Percentiles rank a stretch among this genome's conserved stretches.
Conservation (phyloP, 2,797 vertebrate genomes). For the Morelia viridis region DNA sequence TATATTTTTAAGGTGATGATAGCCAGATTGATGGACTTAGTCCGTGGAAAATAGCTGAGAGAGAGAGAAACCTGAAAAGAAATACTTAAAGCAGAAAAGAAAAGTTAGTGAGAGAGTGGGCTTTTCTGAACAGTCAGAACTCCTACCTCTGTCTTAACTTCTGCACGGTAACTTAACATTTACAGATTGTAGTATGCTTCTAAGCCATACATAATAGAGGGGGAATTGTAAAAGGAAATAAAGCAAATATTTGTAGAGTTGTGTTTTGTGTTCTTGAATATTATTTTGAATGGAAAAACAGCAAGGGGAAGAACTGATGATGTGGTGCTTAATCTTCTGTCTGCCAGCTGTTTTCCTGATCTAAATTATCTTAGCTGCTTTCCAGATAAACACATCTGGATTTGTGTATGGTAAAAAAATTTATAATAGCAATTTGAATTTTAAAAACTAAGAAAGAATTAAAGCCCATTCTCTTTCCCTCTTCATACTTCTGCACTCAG, state of each 20-base stretch:
- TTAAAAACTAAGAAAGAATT: background rate
- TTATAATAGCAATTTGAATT: background rate
- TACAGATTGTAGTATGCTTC: background rate
- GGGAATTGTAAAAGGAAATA: background rate
- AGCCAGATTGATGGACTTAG: background rate
- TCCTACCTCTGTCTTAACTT: background rate
- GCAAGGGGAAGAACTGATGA: background rate
- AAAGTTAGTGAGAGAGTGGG: background rate
- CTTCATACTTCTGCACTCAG: background rate
- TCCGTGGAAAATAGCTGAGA: background rate
- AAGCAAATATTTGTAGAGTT: background rate
- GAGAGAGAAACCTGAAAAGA: background rate
- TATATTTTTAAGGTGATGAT: conserved; percentile 4
- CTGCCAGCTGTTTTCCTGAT: background rate
- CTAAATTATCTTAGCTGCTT: background rate
- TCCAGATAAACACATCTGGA: background rate
- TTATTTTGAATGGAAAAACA: background rate
- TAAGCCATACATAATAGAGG: background rate
- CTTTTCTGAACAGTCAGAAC: background rate
- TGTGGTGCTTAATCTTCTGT: background rate
- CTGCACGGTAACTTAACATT: background rate
- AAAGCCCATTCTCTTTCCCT: background rate
- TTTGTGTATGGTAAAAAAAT: background rate
- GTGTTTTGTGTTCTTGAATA: background rate
- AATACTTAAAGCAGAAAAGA: background rate